Conservation (phyloP, 2,888 invertebrate species). For the Machimus rusticus region DNA sequence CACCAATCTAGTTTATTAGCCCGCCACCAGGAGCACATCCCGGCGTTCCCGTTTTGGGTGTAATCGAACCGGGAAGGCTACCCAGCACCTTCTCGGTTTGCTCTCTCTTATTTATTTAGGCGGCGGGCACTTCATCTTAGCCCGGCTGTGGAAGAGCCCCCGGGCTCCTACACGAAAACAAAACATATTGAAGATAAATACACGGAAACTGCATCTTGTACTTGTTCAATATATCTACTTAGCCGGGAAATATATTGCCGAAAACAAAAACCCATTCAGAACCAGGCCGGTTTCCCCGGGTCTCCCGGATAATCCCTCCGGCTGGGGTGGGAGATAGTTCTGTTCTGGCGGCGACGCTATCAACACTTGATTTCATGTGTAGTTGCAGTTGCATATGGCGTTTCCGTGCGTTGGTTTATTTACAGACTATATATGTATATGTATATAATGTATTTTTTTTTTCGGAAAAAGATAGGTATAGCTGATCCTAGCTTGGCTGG, state of each 20-base stretch:
- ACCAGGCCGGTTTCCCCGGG: not conserved
- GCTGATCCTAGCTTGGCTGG: not conserved
- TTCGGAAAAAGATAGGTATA: not conserved
- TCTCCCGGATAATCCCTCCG: not conserved
- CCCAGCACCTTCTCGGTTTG: slow-evolving; percentile 31
- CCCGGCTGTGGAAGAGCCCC: not conserved
- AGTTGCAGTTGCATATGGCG: slow-evolving; percentile 23
- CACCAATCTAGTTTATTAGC: slow-evolving; percentile 36
- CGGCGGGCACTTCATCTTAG: slow-evolving; percentile 30
- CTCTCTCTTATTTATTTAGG: slow-evolving; percentile 7
- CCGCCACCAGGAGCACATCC: not conserved
- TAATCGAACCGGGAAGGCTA: slow-evolving; percentile 31
- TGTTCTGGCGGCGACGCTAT: not conserved
- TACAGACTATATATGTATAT: not conserved
- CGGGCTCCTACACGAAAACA: slow-evolving; percentile 11
- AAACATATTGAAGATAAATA: slow-evolving; percentile 46
- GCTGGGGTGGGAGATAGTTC: not conserved
- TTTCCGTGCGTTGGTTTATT: slow-evolving; percentile 24
- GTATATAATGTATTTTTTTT: not conserved
- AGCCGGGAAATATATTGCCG: slow-evolving; percentile 48
- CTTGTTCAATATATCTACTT: slow-evolving; percentile 48
- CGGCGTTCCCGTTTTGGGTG: slow-evolving; percentile 22
- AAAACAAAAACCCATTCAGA: slow-evolving; percentile 43
- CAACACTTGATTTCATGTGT: slow-evolving; percentile 38
- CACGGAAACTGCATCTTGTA: slow-evolving; percentile 48